Evolutionary conservation across 2,797 vertebrate genomes (phyloP), one percentile per base, ranked within the genome.

Genomic region (Hyperoplus lanceolatus): DNA sequence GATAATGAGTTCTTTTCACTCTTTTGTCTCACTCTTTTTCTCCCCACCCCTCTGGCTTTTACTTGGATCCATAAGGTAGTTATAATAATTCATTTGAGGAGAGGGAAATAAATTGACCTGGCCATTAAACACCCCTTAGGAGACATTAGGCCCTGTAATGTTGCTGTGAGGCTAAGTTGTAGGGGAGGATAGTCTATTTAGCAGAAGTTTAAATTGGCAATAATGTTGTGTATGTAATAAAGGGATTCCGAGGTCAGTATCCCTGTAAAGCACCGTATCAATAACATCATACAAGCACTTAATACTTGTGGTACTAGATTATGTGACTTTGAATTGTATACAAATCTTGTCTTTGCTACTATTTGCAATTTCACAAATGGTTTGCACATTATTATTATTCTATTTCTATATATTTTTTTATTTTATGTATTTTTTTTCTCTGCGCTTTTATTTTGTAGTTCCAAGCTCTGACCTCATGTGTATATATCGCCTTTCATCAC

Each of bases 11-110:
- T 83, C 55, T 79, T 65, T 73, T 68, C 72, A 80, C 75, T 29
- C 66, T 48, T 61, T 57, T 76, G 63, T 59, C 62, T 87, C 82
- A 70, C 60, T 48, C 43, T 58, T 57, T 82, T 39, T 53, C 71
- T 43, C 77, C 66, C 60, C 48, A 68, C 76, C 72, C 61, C 41
- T 70, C 39, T 64, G 59, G 69, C 66, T 66, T 61, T 71, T 57
- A 59, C 76, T 76, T 57, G 50, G 75, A 80, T 84, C 84, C 59
- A 83, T 87, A 55, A 82, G 79, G 46, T 39, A 75, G 77, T 77
- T 62, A 79, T 81, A 82, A 69, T 61, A 62, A 82, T 84, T 79
- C 53, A 83, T 79, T 70, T 75, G 29, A 78, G 58, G n/a, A 63
- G 38, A 71, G 49, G 42, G 51, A 55, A 36, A 71, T 54, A 72